A percentile compares a stretch with the other conserved stretches of the same genome.
These are phyloP conservation scores for Drosophila birchii DNA, from an alignment of 2,888 invertebrate species.

Conservation along the genomic window DNA sequence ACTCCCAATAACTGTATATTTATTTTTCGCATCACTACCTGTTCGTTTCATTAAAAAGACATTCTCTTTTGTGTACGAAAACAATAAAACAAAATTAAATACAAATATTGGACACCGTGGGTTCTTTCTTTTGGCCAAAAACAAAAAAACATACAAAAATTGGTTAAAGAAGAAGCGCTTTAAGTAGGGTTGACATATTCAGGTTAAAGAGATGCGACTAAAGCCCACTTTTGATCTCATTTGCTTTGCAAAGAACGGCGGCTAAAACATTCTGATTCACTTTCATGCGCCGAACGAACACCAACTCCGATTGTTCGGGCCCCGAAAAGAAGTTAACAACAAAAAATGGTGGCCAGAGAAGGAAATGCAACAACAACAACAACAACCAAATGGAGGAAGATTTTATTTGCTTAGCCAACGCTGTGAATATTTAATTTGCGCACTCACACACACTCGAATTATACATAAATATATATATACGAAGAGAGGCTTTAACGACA, in stretches of 20 bases:
- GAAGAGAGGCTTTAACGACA: conserved; percentile 68
- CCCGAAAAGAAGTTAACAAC: conserved; percentile 46
- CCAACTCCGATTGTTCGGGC: conserved; percentile 58
- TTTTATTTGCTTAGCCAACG: conserved; percentile 77
- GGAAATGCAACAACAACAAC: conserved; percentile 54
- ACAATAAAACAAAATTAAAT: conserved; percentile 15
- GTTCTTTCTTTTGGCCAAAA: conserved; percentile 21
- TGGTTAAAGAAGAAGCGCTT: conserved; percentile 10
- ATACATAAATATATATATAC: conserved; percentile 16
- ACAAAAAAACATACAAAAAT: not conserved
- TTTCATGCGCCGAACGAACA: conserved; percentile 69
- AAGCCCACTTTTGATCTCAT: conserved; percentile 79
- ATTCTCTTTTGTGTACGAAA: conserved; percentile 30
- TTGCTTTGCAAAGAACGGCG: conserved; percentile 66
- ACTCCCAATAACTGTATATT: not conserved
- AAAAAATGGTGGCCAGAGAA: conserved; percentile 37
- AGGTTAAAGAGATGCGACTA: conserved; percentile 76
- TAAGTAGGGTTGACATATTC: conserved; percentile 61
- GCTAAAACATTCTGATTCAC: conserved; percentile 75
- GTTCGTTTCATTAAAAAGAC: conserved; percentile 8
- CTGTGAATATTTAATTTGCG: conserved; percentile 80
- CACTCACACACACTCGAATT: conserved; percentile 53
- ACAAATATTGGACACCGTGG: conserved; percentile 27
- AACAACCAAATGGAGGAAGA: conserved; percentile 48
- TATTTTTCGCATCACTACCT: not conserved